A percentile compares a stretch with the other conserved stretches of the same genome.
Conservation (phyloP, 2,888 invertebrate species). For the Uloborus plumipes region DNA sequence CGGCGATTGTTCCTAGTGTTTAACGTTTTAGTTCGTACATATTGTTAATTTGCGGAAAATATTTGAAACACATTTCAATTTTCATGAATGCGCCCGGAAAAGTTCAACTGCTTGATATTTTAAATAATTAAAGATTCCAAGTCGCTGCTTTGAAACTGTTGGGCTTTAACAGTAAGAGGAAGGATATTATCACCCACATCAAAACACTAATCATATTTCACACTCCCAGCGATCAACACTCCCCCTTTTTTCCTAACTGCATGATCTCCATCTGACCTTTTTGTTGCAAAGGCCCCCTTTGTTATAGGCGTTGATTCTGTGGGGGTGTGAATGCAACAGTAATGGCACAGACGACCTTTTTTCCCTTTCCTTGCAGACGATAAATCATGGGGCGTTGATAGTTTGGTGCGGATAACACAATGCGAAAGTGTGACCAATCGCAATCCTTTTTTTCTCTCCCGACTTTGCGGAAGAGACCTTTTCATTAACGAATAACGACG, state of each 20-base stretch:
- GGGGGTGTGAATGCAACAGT: constrained; percentile 51
- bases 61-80: too few relatives aligned
- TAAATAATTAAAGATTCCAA: too few relatives aligned
- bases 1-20: too few relatives aligned
- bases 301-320: constrained; percentile 25
- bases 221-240: constrained; percentile 5
- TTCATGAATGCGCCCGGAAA: too few relatives aligned
- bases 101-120: too few relatives aligned
- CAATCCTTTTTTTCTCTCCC: constrained; percentile 30
- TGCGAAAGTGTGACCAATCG: constrained; percentile 49
- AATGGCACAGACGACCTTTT: constrained; percentile 30
- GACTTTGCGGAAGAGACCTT: constrained; percentile 15
- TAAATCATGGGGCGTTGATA: constrained; percentile 61
- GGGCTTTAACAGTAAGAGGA: background rate
- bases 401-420: constrained; percentile 42
- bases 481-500: constrained; percentile 26
- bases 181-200: constrained; percentile 31
- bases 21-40: too few relatives aligned
- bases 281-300: constrained; percentile 16
- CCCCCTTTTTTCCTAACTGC: constrained; percentile 21
- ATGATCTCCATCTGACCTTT: constrained; percentile 41
- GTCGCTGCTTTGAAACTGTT: too few relatives aligned
- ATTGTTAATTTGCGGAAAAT: too few relatives aligned
- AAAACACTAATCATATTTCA: constrained; percentile 63
- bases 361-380: constrained; percentile 28